Percentiles rank a stretch among this genome's conserved stretches.
phyloP scores from a whole-genome alignment of 2,113 vertebrate genomes.

The Thomomys bottae region DNA sequence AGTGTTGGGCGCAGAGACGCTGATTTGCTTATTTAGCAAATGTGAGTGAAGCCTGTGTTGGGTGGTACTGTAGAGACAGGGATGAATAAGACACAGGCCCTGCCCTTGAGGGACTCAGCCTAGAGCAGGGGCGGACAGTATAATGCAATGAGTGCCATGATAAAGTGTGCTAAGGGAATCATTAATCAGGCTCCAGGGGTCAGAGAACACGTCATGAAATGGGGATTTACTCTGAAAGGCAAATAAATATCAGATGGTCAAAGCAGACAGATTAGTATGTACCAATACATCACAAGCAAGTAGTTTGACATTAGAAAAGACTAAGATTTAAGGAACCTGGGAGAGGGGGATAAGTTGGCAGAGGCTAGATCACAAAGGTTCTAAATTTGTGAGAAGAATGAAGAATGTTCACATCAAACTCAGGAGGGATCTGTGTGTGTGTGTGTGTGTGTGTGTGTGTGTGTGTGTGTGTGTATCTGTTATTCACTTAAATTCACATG shows the following conservation, averaged over 20 bases:
- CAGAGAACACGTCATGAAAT: neutral
- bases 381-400: neutral
- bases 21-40: neutral
- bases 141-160: neutral
- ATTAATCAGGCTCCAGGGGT: slow-evolving; percentile 23
- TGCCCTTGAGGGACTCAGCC: neutral
- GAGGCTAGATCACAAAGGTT: neutral
- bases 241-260: neutral
- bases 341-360: neutral
- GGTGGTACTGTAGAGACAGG: neutral
- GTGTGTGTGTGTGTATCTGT: neutral
- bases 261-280: neutral
- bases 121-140: neutral
- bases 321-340: neutral
- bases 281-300: neutral
- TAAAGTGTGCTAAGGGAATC: slow-evolving; percentile 31
- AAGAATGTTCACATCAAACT: neutral
- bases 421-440: neutral
- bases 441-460: neutral
- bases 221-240: neutral
- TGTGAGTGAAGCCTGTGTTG: too few species aligned
- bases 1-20: neutral
- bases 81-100: neutral
- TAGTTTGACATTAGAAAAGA: neutral
- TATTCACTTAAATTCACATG: neutral